Percentiles rank a stretch among this genome's conserved stretches.
phyloP scores from a whole-genome alignment of 2,888 invertebrate genomes.

The Caenorhabditis sp. region DNA sequence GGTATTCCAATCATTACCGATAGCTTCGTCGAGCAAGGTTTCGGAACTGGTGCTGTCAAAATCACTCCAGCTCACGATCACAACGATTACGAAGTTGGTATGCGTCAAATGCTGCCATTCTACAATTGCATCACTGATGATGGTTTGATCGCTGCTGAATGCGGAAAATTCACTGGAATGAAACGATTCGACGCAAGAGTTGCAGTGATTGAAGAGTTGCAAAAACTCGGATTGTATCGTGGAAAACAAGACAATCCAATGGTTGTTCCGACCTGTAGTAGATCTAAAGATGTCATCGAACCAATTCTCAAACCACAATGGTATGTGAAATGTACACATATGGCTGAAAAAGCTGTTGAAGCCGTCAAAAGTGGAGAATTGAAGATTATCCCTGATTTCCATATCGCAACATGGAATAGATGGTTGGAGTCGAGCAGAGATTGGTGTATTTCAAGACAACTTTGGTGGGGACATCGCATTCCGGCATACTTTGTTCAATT shows the following conservation, averaged over 20 bases:
- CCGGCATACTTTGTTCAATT: conserved; percentile 85
- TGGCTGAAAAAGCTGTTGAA: conserved; percentile 86
- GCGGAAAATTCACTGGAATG: conserved; percentile 63
- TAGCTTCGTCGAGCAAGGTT: conserved; percentile 90
- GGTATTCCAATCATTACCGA: conserved; percentile 88
- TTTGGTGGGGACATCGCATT: conserved; percentile 99
- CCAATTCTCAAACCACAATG: conserved; percentile 95
- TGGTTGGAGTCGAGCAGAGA: conserved; percentile 96
- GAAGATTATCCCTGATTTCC: conserved; percentile 87
- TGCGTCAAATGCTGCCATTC: conserved; percentile 85
- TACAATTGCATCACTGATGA: conserved; percentile 89
- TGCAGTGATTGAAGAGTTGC: conserved; percentile 81
- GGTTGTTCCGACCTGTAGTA: conserved; percentile 90
- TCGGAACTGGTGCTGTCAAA: conserved; percentile 98
- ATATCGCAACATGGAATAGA: conserved; percentile 90
- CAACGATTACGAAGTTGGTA: conserved; percentile 91
- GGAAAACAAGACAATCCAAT: conserved; percentile 89
- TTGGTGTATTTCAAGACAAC: conserved; percentile 96
- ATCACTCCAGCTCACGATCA: conserved; percentile 97
- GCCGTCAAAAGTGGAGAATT: conserved; percentile 78
- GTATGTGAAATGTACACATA: conserved; percentile 85
- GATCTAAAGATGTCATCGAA: conserved; percentile 96
- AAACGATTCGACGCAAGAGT: conserved; percentile 72
- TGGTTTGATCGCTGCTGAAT: conserved; percentile 79
- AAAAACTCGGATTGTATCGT: conserved; percentile 80